Base-by-base conservation (phyloP, 2,113 vertebrate species). In the Tyto alba region DNA sequence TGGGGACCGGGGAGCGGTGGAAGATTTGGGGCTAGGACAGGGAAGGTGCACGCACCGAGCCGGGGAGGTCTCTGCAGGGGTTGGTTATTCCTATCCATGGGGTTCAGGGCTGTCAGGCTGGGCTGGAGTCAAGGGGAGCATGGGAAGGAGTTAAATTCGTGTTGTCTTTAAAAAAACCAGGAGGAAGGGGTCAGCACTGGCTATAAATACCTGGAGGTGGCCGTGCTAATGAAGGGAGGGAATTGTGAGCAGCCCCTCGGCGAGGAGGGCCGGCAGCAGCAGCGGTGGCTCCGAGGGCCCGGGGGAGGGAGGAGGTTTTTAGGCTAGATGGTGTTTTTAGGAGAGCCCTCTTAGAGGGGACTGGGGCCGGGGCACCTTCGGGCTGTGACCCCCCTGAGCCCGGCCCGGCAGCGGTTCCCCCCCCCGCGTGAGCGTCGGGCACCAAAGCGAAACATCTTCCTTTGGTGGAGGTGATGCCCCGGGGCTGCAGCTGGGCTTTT, bases 141-240 rank as follows among this genome's bases (percentile, higher is more conserved):
- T 0, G 8, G 47, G 78, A 67, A 94, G 57, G 76, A 52, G 73
- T 82, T 95, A 59, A 89, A 63, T 5, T 13, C 9, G 29, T 59
- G 56, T 67, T 83, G 85, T 45, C 66, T 80, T 73, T 13, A 6
- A 4, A 21, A 25, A 76, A 84, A 30, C 30, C 0, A 4, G 60
- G 41, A 69, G 84, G 64, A 89, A 81, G 64, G 92, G 72, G 52
- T 3, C n/a, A 64, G 56, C 66, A 59, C 11, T 27, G 57, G 52
- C 93, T 97, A 95, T 96, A 95, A 96, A 97, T 96, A 96, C 85
- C 89, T 66, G 18, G 68, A 82, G 92, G 92, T 91, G 96, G 69
- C 73, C 1, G 73, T 12, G 90, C 93, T 97, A 97, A 97, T 94
- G 96, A 96, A 77, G 92, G 53, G 53, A 96, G 95, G 92, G 96